A percentile compares a stretch with the other conserved stretches of the same genome.
Conservation (phyloP, 1,140 invertebrate genomes). For the Vanessa atalanta region DNA sequence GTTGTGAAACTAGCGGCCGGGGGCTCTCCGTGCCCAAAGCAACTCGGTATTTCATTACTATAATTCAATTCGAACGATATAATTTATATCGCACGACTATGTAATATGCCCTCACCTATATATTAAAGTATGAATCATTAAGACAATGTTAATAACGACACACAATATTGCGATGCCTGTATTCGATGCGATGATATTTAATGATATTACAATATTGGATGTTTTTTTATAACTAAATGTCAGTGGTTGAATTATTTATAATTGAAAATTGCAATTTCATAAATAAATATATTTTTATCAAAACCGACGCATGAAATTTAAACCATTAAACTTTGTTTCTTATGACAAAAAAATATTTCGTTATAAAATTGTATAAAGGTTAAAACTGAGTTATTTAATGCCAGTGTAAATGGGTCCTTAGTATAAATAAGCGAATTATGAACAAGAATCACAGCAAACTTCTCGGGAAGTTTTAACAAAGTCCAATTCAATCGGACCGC, state of each 20-base stretch:
- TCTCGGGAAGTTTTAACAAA: constrained; percentile 68
- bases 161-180: constrained; percentile 24
- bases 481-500: constrained; percentile 61
- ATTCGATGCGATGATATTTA: constrained; percentile 20
- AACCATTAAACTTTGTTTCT: not conserved
- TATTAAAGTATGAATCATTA: constrained; percentile 45
- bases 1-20: constrained; percentile 78
- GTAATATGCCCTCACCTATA: constrained; percentile 42
- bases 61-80: constrained; percentile 77
- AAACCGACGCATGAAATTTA: not conserved
- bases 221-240: not conserved
- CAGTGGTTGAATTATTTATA: constrained; percentile 6
- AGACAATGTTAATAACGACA: constrained; percentile 33
- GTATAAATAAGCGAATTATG: constrained; percentile 67
- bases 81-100: constrained; percentile 51
- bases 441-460: constrained; percentile 58
- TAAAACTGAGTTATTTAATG: constrained; percentile 45
- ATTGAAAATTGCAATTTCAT: not conserved
- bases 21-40: constrained; percentile 72
- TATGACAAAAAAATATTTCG: not conserved
- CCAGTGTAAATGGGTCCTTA: constrained; percentile 37
- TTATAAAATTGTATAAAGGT: not conserved
- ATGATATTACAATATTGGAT: constrained; percentile 4
- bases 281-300: not conserved
- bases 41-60: constrained; percentile 76